A percentile compares a stretch with the other conserved stretches of the same genome.
phyloP scores from a whole-genome alignment of 2,888 invertebrate genomes.

The Crocallis elinguaria region DNA sequence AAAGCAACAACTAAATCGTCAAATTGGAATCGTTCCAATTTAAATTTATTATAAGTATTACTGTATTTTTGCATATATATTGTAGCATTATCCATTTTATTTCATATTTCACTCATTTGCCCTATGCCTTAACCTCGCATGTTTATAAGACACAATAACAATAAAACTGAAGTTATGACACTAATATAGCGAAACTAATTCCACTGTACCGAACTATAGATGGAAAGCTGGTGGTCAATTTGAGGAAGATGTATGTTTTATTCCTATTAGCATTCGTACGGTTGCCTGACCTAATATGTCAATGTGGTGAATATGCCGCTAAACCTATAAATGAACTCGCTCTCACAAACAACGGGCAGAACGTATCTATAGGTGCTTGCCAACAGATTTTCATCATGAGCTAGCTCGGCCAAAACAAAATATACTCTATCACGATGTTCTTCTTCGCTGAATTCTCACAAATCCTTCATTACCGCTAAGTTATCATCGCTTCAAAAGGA shows the following conservation, averaged over 20 bases:
- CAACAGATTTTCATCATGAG: too few relatives aligned
- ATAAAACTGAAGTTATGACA: slow-evolving; percentile 40
- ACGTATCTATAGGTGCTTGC: too few relatives aligned
- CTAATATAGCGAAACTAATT: slow-evolving; percentile 40
- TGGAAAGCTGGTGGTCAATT: not conserved
- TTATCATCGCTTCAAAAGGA: too few relatives aligned
- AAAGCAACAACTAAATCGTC: not conserved
- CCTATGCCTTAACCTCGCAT: slow-evolving; percentile 22
- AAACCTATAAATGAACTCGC: too few relatives aligned
- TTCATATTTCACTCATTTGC: slow-evolving; percentile 30
- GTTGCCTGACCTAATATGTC: too few relatives aligned
- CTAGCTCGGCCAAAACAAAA: too few relatives aligned
- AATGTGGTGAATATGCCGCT: too few relatives aligned
- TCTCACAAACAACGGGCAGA: too few relatives aligned
- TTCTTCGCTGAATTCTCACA: too few relatives aligned
- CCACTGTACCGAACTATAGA: slow-evolving; percentile 32
- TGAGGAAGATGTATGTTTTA: not conserved
- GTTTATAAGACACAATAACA: slow-evolving; percentile 38
- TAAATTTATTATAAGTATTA: not conserved
- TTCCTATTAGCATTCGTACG: not conserved
- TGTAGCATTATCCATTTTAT: slow-evolving; percentile 7
- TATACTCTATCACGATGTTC: too few relatives aligned
- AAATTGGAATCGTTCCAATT: slow-evolving; percentile 2
- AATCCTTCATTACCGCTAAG: too few relatives aligned
- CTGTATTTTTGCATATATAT: not conserved